Evolutionary conservation across 2,888 invertebrate species (phyloP).

Genomic region (Diadegma fenestrale): DNA sequence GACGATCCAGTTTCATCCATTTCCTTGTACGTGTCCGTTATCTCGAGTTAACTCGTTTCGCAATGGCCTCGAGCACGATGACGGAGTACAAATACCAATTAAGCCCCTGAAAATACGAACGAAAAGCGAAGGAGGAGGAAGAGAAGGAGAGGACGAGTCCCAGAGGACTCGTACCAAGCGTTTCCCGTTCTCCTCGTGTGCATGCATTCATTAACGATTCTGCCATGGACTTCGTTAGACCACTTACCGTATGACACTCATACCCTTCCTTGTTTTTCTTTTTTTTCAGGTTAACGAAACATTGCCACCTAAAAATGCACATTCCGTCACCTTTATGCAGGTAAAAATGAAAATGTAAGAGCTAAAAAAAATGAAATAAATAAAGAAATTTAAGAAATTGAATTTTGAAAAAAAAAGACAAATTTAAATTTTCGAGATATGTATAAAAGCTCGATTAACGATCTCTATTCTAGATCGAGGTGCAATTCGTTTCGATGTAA

Average conservation of each 20-base stretch:
- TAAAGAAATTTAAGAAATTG: no score
- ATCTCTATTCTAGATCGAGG: no score
- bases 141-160: conserved; percentile 13
- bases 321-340: neutral
- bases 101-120: conserved; percentile 63
- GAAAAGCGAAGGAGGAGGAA: conserved; percentile 5
- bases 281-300: no score
- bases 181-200: conserved; percentile 51
- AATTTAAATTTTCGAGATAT: no score
- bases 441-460: no score
- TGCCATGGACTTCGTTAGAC: conserved; percentile 60
- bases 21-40: conserved; percentile 34
- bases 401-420: no score
- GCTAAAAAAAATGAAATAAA: no score
- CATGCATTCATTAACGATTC: conserved; percentile 65
- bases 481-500: no score
- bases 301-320: neutral
- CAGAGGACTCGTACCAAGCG: conserved; percentile 39
- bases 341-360: neutral
- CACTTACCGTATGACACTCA: conserved; percentile 52
- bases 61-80: conserved; percentile 49
- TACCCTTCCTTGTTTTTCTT: neutral
- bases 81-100: conserved; percentile 66
- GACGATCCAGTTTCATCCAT: neutral
- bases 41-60: conserved; percentile 34